Evolutionary conservation across 2,888 invertebrate species (phyloP), one percentile per base, ranked within the genome.

Genomic region (Philaethria dido): DNA sequence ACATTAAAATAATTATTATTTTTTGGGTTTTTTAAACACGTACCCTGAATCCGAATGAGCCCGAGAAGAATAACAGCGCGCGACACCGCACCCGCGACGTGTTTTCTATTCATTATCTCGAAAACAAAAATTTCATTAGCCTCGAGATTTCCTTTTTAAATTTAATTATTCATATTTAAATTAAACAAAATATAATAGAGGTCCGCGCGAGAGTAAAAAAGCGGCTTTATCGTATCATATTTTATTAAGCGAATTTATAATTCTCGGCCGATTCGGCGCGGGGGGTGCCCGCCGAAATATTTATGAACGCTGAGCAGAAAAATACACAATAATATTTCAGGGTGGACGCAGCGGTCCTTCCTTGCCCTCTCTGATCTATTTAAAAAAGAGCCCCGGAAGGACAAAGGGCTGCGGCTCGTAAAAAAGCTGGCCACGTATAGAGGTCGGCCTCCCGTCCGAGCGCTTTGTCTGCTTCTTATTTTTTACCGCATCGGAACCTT

Each of bases 131-230:
- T 88, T 91, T 91, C 91, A 92, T 92, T 92, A 92, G 88, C 80
- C 87, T 87, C 80, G 87, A 89, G 91, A 89, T 90, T 91, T 89
- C 90, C 87, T 89, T 90, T 91, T 90, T 88, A 87, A 88, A 90
- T 89, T 91, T 89, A 92, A 92, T 92, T 92, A 92, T 92, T 91
- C 91, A 92, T 91, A 91, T 92, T 92, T 92, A 91, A 92, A 92
- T 92, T 92, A 91, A 91, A 92, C 91, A 92, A 88, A 92, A 92
- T 91, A 92, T 91, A 92, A 92, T 92, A 91, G 89, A 89, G 89
- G 90, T 87, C 86, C 83, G 86, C 77, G 75, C 72, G 66, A 72
- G 64, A 65, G 83, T 80, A 86, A 88, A 85, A 85, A 85, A 81
- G 85, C 88, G 85, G 89, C 86, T 88, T 90, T 92, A 91, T 92